Percentiles rank a stretch among this genome's conserved stretches.
Evolutionary conservation across 2,113 vertebrate species (phyloP).

Genomic region (Pseudopodoces humilis): DNA sequence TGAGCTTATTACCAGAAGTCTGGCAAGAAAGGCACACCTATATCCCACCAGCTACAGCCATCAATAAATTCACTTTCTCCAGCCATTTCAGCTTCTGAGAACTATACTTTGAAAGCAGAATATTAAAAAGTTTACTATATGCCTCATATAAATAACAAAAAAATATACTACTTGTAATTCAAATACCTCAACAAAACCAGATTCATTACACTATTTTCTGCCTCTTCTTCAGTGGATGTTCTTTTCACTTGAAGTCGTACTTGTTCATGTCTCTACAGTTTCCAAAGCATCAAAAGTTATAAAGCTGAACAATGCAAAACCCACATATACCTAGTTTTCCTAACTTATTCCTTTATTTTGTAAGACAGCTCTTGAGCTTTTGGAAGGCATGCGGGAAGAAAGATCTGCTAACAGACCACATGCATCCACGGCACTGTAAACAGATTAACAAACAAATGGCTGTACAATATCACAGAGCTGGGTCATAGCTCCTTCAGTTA

Average conservation of each 20-base stretch:
- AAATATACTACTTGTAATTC: neutral
- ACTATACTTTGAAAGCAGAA: neutral
- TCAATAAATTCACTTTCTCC: neutral
- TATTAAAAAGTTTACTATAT: neutral
- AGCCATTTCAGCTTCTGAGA: neutral
- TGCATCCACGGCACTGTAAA: neutral
- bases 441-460: neutral
- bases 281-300: neutral
- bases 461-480: neutral
- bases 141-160: neutral
- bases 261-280: neutral
- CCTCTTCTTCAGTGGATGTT: neutral
- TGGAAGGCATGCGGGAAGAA: fast-evolving
- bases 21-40: neutral
- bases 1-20: neutral
- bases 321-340: neutral
- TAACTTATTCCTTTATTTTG: neutral
- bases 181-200: neutral
- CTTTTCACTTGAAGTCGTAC: neutral
- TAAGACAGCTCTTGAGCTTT: neutral
- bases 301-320: neutral
- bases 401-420: neutral
- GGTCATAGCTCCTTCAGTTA: neutral
- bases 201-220: neutral
- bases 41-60: neutral